Percentiles rank a stretch among this genome's conserved stretches.
These are phyloP conservation scores for Peromyscus californicus DNA, from an alignment of 2,113 vertebrate species.

Conservation along the genomic window DNA sequence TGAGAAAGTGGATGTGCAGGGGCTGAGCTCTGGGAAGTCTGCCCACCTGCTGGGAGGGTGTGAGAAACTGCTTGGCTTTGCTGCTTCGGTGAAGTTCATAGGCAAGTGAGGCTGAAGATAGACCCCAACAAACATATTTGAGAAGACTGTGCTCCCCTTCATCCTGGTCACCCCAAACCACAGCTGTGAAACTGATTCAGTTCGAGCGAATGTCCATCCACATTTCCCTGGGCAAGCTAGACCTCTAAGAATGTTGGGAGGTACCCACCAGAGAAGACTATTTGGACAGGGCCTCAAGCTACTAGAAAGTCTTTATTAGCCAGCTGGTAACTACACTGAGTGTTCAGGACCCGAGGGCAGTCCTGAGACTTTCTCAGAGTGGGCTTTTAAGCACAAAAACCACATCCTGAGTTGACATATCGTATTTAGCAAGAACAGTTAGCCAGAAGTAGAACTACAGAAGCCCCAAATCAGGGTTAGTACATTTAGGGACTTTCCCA, in stretches of 20 bases:
- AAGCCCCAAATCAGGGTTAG: too few species aligned
- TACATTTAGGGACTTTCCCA: neutral
- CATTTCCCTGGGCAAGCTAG: neutral
- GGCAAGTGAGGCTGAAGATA: neutral
- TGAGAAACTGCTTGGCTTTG: neutral
- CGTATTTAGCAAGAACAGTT: neutral
- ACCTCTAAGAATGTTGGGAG: neutral
- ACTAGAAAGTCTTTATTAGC: neutral
- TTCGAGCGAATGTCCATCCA: neutral
- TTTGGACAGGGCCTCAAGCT: neutral
- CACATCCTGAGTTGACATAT: neutral
- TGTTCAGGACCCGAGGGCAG: neutral
- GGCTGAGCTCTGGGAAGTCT: neutral
- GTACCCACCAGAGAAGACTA: neutral
- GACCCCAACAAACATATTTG: neutral
- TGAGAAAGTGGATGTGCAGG: neutral
- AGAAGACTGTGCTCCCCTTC: neutral
- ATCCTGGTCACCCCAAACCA: neutral
- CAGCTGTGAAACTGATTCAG: slow-evolving; percentile 18
- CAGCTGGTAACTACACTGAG: neutral
- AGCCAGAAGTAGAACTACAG: neutral
- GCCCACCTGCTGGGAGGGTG: neutral
- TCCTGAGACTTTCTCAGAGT: neutral
- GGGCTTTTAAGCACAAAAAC: neutral
- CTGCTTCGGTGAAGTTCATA: neutral